A percentile compares a stretch with the other conserved stretches of the same genome.
phyloP scores from a whole-genome alignment of 2,888 invertebrate genomes.

The Hemicrepidius hirtus region DNA sequence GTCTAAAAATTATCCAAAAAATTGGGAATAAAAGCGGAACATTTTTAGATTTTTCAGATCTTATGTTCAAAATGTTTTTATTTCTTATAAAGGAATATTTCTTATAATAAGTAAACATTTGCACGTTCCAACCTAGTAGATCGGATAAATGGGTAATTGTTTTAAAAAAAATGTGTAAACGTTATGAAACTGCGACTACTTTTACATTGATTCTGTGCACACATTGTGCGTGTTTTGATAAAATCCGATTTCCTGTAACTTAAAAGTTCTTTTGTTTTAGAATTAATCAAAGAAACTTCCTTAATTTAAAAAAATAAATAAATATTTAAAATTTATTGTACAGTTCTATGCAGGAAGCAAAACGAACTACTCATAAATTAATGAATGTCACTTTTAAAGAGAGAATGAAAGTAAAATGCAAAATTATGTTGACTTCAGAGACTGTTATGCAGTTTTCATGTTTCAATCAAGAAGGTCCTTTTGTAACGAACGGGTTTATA shows the following conservation, averaged over 20 bases:
- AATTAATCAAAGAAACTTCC: too few species aligned
- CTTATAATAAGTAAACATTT: slow-evolving; percentile 4
- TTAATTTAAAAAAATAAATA: too few species aligned
- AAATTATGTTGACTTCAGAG: too few species aligned
- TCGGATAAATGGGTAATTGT: slow-evolving; percentile 13
- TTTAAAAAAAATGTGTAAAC: background rate
- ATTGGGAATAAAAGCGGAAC: slow-evolving; percentile 26
- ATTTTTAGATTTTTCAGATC: background rate
- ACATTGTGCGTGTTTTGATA: slow-evolving; percentile 19
- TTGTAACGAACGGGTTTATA: too few species aligned
- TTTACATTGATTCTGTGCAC: background rate
- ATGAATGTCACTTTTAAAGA: too few species aligned
- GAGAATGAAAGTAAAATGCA: too few species aligned
- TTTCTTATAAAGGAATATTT: background rate
- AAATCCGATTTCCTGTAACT: background rate
- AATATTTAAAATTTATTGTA: too few species aligned
- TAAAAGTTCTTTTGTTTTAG: too few species aligned
- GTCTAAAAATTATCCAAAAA: slow-evolving; percentile 17
- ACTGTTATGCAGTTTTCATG: too few species aligned
- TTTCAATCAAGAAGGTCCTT: too few species aligned
- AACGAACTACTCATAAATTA: too few species aligned
- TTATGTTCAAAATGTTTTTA: background rate
- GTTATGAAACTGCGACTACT: slow-evolving; percentile 18
- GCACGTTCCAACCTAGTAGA: slow-evolving; percentile 15
- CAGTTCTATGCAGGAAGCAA: too few species aligned